Percentiles rank a stretch among this genome's conserved stretches.
Evolutionary conservation across 2,797 vertebrate species (phyloP).

Genomic region (Ceryle rudis): DNA sequence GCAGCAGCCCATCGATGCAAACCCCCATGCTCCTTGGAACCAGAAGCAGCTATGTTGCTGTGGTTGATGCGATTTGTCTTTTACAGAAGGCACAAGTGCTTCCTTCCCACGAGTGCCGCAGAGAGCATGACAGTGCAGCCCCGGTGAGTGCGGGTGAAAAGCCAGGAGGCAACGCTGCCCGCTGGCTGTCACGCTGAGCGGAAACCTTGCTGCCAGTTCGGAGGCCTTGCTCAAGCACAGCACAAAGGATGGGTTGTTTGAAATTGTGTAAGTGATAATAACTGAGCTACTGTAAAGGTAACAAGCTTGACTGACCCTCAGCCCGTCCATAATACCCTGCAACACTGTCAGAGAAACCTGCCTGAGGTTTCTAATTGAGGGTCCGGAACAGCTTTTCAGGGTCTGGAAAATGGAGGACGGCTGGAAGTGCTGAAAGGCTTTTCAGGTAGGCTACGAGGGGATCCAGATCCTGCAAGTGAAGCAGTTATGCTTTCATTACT

Average conservation of each 20-base stretch:
- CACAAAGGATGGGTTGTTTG: accelerated
- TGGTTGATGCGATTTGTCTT: accelerated
- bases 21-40: accelerated
- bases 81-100: accelerated
- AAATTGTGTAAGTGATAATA: neutral
- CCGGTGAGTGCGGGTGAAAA: neutral
- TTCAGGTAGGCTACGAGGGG: neutral
- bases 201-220: neutral
- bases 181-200: accelerated
- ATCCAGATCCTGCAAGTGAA: neutral
- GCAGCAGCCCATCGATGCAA: accelerated
- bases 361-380: no score
- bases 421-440: neutral
- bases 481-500: neutral
- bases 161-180: accelerated
- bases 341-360: accelerated
- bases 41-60: accelerated
- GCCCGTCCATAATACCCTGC: accelerated
- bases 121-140: neutral
- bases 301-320: neutral
- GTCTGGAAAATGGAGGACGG: no score
- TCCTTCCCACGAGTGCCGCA: accelerated
- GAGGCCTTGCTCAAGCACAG: neutral
- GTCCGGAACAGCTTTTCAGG: no score
- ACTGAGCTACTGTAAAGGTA: neutral